Evolutionary conservation across 2,797 vertebrate genomes (phyloP), one percentile per base, ranked within the genome.

Genomic region (Melanotaenia pygmaea): DNA sequence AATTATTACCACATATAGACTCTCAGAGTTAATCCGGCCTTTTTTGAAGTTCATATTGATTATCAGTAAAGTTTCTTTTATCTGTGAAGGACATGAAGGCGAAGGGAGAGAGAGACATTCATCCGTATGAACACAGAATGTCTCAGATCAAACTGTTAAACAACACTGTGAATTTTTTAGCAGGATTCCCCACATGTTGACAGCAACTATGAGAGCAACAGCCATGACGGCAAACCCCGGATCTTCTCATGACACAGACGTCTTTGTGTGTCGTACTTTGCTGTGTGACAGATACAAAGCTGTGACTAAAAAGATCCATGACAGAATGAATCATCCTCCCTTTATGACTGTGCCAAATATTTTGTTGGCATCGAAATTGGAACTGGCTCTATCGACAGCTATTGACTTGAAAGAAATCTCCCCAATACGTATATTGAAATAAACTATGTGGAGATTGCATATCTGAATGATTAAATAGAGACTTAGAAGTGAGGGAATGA

Each of bases 271-370:
- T 68, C 37, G 37, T 47, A 75, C 60, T 72, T 81, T 47, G 30
- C 51, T 6, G 3, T 58, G 50, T 69, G 65, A 80, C 43, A 7
- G 40, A 83, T 59, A 75, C 47, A 83, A 50, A 64, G 54, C 59
- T 58, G n/a, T 68, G 77, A 72, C 64, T 83, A 62, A 83, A 82
- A 77, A 74, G 59, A 82, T 76, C 64, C 59, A 38, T 5, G 20
- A 30, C 59, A 20, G 51, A 66, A 22, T 82, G 75, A 81, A 63
- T 84, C 72, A 83, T 61, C 4, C 67, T 64, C 30, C 63, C 38
- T 86, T 82, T 74, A 59, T 77, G 65, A 67, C 65, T 43, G 47
- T 43, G 72, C 78, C 77, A 80, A 78, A 70, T 43, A 22, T 74
- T 86, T 74, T 30, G 47, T 60, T 70, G 5, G 30, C 61, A 77